Evolutionary conservation across 37 sponge, comb jelly and placozoan genomes (phyloP), one percentile per base, ranked within the genome.

Genomic region (Diacarnus erythraeanus): DNA sequence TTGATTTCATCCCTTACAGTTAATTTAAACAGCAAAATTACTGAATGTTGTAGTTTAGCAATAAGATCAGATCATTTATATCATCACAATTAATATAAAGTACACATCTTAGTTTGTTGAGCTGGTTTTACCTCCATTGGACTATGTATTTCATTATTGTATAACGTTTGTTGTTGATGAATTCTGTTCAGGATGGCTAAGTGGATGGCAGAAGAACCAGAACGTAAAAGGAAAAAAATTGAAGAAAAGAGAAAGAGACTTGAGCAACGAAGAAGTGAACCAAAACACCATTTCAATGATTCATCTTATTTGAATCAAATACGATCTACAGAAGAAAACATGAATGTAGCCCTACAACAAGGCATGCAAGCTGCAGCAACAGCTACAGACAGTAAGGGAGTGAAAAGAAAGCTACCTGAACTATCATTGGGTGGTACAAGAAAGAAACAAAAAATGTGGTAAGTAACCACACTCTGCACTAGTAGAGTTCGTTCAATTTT

Each of bases 121-220:
- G n/a, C n/a, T n/a, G n/a, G n/a, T n/a, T n/a, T n/a, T n/a, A n/a
- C n/a, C n/a, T n/a, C n/a, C n/a, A n/a, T n/a, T n/a, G n/a, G n/a
- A n/a, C n/a, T n/a, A n/a, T n/a, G n/a, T n/a, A n/a, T n/a, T n/a
- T n/a, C n/a, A n/a, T n/a, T n/a, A n/a, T n/a, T n/a, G n/a, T n/a
- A n/a, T n/a, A n/a, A n/a, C n/a, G n/a, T n/a, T n/a, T n/a, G n/a
- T n/a, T n/a, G n/a, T n/a, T n/a, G n/a, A n/a, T n/a, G n/a, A n/a
- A n/a, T n/a, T n/a, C n/a, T n/a, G n/a, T n/a, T 33, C 37, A 97
- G 97, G 66, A 30, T 97, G 37, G 83, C 90, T 0, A 85, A 94
- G 33, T 97, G 95, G 95, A 43, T 78, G 35, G 76, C 81, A 31
- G 77, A 82, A 22, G 90, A 87, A 20, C 87, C 95, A 26, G 87